Percentiles rank a stretch among this genome's conserved stretches.
Conservation (phyloP, 2,113 vertebrate species). For the Passer domesticus region DNA sequence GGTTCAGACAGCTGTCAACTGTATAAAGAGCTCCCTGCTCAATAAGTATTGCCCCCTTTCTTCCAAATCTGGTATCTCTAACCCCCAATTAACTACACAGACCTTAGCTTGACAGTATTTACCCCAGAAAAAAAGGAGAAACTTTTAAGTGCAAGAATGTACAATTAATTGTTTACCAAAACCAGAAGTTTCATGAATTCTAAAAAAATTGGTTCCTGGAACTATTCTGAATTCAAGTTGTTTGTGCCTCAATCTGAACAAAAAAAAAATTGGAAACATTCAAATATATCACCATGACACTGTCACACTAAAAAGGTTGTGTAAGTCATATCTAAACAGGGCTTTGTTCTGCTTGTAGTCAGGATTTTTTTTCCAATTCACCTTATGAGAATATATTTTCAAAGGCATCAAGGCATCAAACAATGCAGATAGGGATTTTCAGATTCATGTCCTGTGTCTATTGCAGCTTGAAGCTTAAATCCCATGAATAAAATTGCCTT, state of each 20-base stretch:
- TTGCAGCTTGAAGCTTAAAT: slow-evolving; percentile 11
- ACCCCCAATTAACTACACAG: neutral
- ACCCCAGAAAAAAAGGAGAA: neutral
- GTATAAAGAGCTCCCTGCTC: neutral
- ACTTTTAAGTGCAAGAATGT: neutral
- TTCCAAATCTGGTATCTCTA: neutral
- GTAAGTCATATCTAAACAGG: neutral
- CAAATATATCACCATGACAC: neutral
- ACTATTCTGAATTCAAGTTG: neutral
- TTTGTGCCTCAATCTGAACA: neutral
- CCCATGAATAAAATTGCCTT: slow-evolving; percentile 1
- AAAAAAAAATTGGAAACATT: neutral
- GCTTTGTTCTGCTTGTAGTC: neutral
- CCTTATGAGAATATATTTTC: neutral
- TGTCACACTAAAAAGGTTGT: neutral
- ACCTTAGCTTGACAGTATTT: neutral
- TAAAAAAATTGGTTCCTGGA: neutral
- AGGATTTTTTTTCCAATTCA: neutral
- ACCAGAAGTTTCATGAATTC: neutral
- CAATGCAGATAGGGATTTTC: slow-evolving; percentile 15
- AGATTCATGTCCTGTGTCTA: slow-evolving; percentile 2
- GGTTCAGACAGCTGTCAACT: neutral
- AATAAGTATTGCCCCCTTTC: neutral
- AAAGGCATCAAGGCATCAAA: neutral
- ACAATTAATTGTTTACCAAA: neutral